These are phyloP conservation scores for Helarctos malayanus DNA, from an alignment of 2,797 vertebrate species.

Conservation along the genomic window DNA sequence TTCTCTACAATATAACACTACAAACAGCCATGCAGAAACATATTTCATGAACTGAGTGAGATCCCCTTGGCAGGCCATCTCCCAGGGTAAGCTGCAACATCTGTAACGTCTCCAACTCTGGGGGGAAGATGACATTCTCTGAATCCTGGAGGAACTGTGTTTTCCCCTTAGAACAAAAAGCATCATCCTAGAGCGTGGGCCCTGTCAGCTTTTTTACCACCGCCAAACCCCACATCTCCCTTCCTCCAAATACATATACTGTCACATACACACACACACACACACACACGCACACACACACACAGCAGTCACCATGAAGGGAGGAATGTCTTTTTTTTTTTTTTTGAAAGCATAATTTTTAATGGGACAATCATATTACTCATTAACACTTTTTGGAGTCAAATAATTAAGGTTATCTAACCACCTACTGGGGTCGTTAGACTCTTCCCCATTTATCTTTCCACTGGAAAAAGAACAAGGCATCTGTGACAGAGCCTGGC, in stretches of 20 bases:
- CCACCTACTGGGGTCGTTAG: not conserved
- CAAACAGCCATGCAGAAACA: slow-evolving; percentile 69
- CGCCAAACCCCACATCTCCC: not conserved
- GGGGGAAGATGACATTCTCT: slow-evolving; percentile 71
- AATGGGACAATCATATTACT: not conserved
- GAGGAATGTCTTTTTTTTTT: not conserved
- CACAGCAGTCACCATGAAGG: not conserved
- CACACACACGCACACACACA: too few relatives aligned
- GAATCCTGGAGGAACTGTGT: slow-evolving; percentile 52
- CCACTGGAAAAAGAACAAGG: not conserved
- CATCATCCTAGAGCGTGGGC: not conserved
- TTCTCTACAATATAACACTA: slow-evolving; percentile 27
- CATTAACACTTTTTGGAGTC: not conserved
- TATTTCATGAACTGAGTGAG: slow-evolving; percentile 78
- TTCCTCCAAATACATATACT: not conserved
- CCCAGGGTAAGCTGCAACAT: slow-evolving; percentile 68
- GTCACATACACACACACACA: not conserved
- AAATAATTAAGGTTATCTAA: not conserved
- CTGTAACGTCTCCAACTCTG: slow-evolving; percentile 76
- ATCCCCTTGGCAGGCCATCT: slow-evolving; percentile 65
- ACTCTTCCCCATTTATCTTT: not conserved
- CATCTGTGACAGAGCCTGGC: not conserved
- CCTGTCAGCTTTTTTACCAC: not conserved
- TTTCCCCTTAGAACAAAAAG: slow-evolving; percentile 60
- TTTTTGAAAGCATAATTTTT: not conserved